A percentile compares a stretch with the other conserved stretches of the same genome.
Evolutionary conservation across 2,113 vertebrate species (phyloP).

Genomic region (Pyrgilauda ruficollis): DNA sequence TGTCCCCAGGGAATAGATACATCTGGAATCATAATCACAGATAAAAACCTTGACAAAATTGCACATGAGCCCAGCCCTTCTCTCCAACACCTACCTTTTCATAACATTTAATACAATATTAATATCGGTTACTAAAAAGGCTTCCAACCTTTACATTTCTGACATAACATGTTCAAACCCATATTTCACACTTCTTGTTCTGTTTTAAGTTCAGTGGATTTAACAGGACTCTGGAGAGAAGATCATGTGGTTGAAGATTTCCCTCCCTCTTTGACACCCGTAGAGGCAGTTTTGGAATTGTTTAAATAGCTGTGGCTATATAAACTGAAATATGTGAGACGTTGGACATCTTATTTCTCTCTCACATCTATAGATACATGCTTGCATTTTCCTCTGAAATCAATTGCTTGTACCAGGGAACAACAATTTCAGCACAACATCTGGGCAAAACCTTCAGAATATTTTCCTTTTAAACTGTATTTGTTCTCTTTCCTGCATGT

Average conservation of each 20-base stretch:
- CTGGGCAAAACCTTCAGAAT: conserved; percentile 1
- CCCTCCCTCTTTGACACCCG: conserved; percentile 75
- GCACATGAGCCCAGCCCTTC: conserved; percentile 74
- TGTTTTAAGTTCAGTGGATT: conserved; percentile 81
- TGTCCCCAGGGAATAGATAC: conserved; percentile 74
- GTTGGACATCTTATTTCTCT: neutral
- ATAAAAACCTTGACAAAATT: conserved; percentile 82
- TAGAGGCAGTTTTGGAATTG: conserved; percentile 72
- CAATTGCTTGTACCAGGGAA: neutral
- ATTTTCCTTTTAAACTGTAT: neutral
- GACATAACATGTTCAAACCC: conserved; percentile 78
- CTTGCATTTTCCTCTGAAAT: neutral
- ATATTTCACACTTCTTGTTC: conserved; percentile 80
- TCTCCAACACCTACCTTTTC: conserved; percentile 71
- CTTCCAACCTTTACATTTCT: conserved; percentile 77
- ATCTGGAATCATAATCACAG: conserved; percentile 82
- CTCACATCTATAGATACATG: neutral
- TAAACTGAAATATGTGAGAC: conserved; percentile 27
- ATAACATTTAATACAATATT: conserved; percentile 82
- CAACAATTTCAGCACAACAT: conserved; percentile 6
- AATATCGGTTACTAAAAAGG: conserved; percentile 77
- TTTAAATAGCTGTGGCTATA: conserved; percentile 66
- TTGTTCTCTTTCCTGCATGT: conserved; percentile 6
- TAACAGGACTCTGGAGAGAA: conserved; percentile 81
- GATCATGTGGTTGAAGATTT: conserved; percentile 74